Conservation (phyloP, 2,797 vertebrate genomes). For the Scomberomorus guttatus region DNA sequence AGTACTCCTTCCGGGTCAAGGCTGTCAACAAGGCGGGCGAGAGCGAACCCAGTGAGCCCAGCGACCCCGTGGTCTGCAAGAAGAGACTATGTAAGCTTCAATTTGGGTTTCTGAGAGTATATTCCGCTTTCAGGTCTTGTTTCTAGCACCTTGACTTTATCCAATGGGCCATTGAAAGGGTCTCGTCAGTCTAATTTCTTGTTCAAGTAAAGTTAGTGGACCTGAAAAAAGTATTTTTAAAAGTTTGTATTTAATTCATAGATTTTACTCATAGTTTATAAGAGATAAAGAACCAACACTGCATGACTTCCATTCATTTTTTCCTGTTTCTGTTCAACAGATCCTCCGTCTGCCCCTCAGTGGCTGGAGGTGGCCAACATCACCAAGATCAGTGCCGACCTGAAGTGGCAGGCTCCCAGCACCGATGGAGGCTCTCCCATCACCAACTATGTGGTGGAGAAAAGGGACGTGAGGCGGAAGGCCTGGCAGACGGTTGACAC, state of each 20-base stretch:
- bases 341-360: constrained; percentile 93
- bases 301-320: not conserved
- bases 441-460: constrained; percentile 99
- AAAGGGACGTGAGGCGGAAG: constrained; percentile 96
- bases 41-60: constrained; percentile 96
- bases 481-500: constrained; percentile 97
- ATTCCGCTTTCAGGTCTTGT: not conserved
- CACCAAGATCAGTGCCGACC: constrained; percentile 92
- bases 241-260: not conserved
- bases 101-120: not conserved
- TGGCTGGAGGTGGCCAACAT: constrained; percentile 98
- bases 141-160: not conserved
- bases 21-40: constrained; percentile 96
- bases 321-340: constrained; percentile 72
- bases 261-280: no score
- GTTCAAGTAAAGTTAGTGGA: not conserved
- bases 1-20: constrained; percentile 95
- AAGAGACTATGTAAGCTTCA: constrained; percentile 93
- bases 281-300: not conserved
- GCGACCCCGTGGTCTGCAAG: constrained; percentile 96
- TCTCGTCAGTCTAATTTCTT: no score
- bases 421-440: constrained; percentile 96
- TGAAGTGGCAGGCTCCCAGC: constrained; percentile 96
- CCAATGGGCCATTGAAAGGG: not conserved
- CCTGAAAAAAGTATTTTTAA: no score